Conservation (phyloP, 1,140 invertebrate species). For the Orchestia grillus region DNA sequence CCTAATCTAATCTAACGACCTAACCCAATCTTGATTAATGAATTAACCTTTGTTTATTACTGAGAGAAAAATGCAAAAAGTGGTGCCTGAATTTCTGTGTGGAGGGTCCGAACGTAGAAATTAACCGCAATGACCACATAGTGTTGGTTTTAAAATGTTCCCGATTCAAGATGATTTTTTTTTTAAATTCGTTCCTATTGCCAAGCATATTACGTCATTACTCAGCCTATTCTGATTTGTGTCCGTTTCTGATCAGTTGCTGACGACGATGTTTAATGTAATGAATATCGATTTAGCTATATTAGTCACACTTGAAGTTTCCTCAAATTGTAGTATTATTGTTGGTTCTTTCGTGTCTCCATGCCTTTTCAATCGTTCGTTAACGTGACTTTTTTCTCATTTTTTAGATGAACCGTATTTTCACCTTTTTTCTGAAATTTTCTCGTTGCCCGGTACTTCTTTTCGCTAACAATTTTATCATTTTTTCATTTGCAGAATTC, state of each 20-base stretch:
- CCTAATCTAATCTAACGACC: no score
- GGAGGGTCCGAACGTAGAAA: no score
- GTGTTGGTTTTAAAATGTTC: no score
- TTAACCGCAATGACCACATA: no score
- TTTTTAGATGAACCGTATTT: not conserved
- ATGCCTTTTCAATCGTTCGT: not conserved
- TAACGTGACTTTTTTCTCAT: not conserved
- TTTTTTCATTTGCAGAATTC: constrained; percentile 14
- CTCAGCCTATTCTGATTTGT: not conserved
- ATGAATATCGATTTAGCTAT: not conserved
- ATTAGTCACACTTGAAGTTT: not conserved
- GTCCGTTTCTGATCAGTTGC: not conserved
- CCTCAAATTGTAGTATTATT: no score
- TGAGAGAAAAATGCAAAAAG: no score
- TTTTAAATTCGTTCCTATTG: not conserved
- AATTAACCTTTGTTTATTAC: no score
- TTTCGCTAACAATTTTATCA: not conserved
- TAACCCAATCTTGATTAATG: no score
- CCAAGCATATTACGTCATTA: not conserved
- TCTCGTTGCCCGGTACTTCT: not conserved
- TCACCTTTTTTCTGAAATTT: not conserved
- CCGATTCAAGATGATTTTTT: not conserved
- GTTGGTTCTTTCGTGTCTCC: no score
- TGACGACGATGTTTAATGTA: not conserved
- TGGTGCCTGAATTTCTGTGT: no score